Evolutionary conservation across 2,888 invertebrate species (phyloP).

Genomic region (Muscina levida): DNA sequence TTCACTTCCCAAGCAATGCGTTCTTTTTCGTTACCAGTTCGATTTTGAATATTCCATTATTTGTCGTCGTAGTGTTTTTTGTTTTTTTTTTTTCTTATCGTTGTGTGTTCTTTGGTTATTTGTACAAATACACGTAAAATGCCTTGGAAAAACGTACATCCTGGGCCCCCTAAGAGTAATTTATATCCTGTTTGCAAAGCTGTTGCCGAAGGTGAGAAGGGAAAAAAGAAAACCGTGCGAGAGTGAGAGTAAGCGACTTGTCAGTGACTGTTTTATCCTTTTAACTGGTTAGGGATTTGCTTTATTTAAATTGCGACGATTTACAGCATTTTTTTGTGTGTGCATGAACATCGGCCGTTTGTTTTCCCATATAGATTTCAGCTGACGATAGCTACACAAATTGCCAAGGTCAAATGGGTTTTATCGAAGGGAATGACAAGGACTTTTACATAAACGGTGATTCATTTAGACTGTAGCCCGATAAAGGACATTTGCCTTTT

Average conservation of each 20-base stretch:
- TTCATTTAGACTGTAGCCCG: too few relatives aligned
- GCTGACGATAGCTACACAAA: too few relatives aligned
- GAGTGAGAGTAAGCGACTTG: slow-evolving; percentile 30
- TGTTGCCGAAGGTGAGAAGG: too few relatives aligned
- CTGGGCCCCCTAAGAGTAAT: slow-evolving; percentile 42
- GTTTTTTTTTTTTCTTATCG: slow-evolving; percentile 41
- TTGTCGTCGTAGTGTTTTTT: background rate
- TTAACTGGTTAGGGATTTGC: slow-evolving; percentile 46
- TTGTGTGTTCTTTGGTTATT: slow-evolving; percentile 48
- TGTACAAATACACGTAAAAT: slow-evolving; percentile 47
- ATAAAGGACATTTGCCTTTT: too few relatives aligned
- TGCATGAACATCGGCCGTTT: too few relatives aligned
- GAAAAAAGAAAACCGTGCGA: slow-evolving; percentile 24
- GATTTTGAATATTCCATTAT: background rate
- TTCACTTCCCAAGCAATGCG: background rate
- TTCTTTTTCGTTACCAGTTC: background rate
- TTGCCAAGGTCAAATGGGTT: too few relatives aligned
- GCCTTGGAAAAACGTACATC: slow-evolving; percentile 24
- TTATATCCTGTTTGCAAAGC: slow-evolving; percentile 43
- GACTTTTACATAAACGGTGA: too few relatives aligned
- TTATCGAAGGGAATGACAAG: too few relatives aligned
- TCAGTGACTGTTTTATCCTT: slow-evolving; percentile 54
- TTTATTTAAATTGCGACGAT: slow-evolving; percentile 58
- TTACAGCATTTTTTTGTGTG: slow-evolving; percentile 44
- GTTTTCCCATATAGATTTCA: too few relatives aligned